Percentiles rank a stretch among this genome's conserved stretches.
Evolutionary conservation across 2,113 vertebrate genomes (phyloP).

Genomic region (Anoura caudifer): DNA sequence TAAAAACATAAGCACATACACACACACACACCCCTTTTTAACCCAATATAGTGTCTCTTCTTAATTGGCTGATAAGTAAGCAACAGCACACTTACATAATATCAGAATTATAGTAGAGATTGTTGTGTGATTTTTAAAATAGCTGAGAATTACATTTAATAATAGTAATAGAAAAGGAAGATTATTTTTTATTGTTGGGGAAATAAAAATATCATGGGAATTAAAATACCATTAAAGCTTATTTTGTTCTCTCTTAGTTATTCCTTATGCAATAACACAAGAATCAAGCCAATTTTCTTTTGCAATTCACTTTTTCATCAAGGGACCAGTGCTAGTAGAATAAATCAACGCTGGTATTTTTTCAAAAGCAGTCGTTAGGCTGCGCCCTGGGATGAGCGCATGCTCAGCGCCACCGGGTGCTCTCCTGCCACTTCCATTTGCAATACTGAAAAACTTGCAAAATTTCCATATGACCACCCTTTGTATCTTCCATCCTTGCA

Average conservation of each 20-base stretch:
- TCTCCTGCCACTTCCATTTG: neutral
- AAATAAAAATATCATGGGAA: conserved; percentile 20
- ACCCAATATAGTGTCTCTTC: neutral
- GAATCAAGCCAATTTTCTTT: neutral
- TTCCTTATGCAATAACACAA: neutral
- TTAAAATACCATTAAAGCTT: neutral
- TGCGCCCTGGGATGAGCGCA: neutral
- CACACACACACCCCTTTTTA: neutral
- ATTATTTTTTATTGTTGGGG: conserved; percentile 1
- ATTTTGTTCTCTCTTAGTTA: neutral
- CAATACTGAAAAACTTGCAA: neutral
- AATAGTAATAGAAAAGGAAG: neutral
- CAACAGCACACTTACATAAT: neutral
- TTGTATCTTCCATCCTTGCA: neutral
- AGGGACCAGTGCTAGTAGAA: neutral
- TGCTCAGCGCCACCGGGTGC: neutral
- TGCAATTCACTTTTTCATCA: conserved; percentile 2
- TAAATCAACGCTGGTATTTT: neutral
- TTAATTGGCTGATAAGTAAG: conserved; percentile 1
- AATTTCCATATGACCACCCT: neutral
- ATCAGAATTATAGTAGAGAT: neutral
- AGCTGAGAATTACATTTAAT: neutral
- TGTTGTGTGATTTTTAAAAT: conserved; percentile 34
- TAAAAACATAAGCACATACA: neutral
- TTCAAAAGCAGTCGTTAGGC: neutral